Base-by-base conservation (phyloP, 1,140 invertebrate genomes). In the Euwallacea fornicatus region DNA sequence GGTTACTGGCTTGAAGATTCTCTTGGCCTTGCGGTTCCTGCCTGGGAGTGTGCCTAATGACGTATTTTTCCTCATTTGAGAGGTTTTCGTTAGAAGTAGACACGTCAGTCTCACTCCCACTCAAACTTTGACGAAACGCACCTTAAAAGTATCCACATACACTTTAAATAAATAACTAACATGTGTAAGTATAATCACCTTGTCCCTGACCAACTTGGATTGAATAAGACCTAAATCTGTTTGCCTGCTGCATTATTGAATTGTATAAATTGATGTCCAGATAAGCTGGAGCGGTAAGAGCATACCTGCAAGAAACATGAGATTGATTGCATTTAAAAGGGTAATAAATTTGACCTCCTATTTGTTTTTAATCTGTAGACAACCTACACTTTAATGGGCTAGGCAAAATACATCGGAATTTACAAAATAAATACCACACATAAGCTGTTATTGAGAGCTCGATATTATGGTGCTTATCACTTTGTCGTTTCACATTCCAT, bases 11-110 rank as follows among this genome's bases (percentile, higher is more conserved):
- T 72, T 86, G 85, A 50, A 87, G 83, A 82, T 90, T 92, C 81
- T 97, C 95, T 82, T 96, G 93, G 7, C 94, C 94, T 82, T 96
- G 94, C 9, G 94, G 94, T 80, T 97, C 94, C 79, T 96, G 94
- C 44, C 94, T 84, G 13, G 91, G 88, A 11, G 90, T 94, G 73
- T 93, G 91, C 71, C 88, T 84, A 69, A 95, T 89, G 13, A 93
- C 91, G 84, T 92, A 92, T 73, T 91, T 85, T 79, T 95, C 92
- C 82, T 94, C 92, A 78, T 90, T 88, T 44, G 92, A 94, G 70
- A 96, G 83, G 82, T 95, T 96, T 82, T 96, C 94, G 73, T 91
- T 94, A 7, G 93, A 95, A 42, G 93, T 94, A 44, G 92, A 95
- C 58, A 95, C 89, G 85, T 96, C 93, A 21, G 93, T 95, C 82